Conservation (phyloP, 92 coral and sea anemone species). For the Siderastrea radians region DNA sequence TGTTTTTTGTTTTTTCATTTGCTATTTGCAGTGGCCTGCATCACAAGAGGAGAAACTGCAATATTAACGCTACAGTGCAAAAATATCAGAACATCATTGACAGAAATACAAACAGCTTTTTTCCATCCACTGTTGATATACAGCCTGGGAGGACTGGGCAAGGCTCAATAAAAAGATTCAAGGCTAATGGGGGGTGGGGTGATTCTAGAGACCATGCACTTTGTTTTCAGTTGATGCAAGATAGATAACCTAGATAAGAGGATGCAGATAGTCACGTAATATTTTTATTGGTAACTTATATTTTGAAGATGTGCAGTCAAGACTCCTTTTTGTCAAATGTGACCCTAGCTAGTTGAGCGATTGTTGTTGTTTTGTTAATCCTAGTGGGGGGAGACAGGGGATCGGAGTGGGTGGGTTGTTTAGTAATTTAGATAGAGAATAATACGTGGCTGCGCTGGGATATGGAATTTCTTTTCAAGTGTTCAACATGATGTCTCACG, state of each 20-base stretch:
- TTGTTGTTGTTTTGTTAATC: no score
- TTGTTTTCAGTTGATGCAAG: constrained; percentile 57
- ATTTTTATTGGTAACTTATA: no score
- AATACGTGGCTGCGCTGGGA: no score
- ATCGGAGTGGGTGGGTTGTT: no score
- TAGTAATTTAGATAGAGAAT: no score
- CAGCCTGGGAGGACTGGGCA: constrained; percentile 31
- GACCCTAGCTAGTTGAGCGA: no score
- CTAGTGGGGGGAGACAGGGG: no score
- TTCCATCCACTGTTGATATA: constrained; percentile 74
- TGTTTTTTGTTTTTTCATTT: neutral
- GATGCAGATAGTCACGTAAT: no score
- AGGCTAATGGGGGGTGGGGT: constrained; percentile 99
- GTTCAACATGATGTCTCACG: no score
- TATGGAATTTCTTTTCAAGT: no score
- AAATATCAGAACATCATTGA: constrained; percentile 74
- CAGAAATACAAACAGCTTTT: constrained; percentile 64
- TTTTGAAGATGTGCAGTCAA: no score
- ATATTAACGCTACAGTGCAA: constrained; percentile 68
- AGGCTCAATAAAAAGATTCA: constrained; percentile 26
- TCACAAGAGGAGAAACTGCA: constrained; percentile 83
- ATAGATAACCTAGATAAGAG: neutral
- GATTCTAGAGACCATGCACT: constrained; percentile 91
- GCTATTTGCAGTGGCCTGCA: constrained; percentile 85
- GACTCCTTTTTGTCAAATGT: no score